A percentile compares a stretch with the other conserved stretches of the same genome.
Conservation (phyloP, 2,888 invertebrate species). For the Malthinus flaveolus region DNA sequence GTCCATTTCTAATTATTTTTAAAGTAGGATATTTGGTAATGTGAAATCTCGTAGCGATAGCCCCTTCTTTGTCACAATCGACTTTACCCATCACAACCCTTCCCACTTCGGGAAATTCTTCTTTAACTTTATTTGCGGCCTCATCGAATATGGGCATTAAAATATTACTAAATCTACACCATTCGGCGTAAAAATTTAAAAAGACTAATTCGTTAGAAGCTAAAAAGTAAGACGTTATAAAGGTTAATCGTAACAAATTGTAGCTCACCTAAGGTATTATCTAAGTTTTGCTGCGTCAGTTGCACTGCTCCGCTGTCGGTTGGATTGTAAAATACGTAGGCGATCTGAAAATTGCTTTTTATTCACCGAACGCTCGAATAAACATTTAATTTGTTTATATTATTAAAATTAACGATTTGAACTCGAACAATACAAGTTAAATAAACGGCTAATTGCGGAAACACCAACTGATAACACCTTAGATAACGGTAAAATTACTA, state of each 20-base stretch:
- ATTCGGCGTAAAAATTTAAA: slow-evolving; percentile 99
- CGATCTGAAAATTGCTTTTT: slow-evolving; percentile 51
- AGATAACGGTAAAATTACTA: too few relatives aligned
- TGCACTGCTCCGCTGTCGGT: slow-evolving; percentile 82
- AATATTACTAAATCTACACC: slow-evolving; percentile 98
- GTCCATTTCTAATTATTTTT: slow-evolving; percentile 90
- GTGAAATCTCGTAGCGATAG: slow-evolving; percentile 87
- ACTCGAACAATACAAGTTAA: too few relatives aligned
- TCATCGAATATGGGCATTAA: slow-evolving; percentile 96
- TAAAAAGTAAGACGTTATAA: slow-evolving; percentile 58
- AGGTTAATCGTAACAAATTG: slow-evolving; percentile 12
- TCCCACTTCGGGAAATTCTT: slow-evolving; percentile 78
- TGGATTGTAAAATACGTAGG: slow-evolving; percentile 69
- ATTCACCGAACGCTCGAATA: too few relatives aligned
- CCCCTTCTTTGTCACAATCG: slow-evolving; percentile 92
- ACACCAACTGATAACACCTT: background rate
- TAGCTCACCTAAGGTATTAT: slow-evolving; percentile 79
- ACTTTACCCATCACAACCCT: slow-evolving; percentile 94
- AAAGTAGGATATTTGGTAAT: slow-evolving; percentile 98
- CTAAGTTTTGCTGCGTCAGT: slow-evolving; percentile 79
- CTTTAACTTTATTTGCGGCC: slow-evolving; percentile 83
- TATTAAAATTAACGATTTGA: too few relatives aligned
- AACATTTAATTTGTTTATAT: too few relatives aligned
- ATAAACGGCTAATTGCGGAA: background rate
- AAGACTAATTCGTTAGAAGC: slow-evolving; percentile 96